Evolutionary conservation across 2,113 vertebrate species (phyloP), one percentile per base, ranked within the genome.

Genomic region (Sander lucioperca): DNA sequence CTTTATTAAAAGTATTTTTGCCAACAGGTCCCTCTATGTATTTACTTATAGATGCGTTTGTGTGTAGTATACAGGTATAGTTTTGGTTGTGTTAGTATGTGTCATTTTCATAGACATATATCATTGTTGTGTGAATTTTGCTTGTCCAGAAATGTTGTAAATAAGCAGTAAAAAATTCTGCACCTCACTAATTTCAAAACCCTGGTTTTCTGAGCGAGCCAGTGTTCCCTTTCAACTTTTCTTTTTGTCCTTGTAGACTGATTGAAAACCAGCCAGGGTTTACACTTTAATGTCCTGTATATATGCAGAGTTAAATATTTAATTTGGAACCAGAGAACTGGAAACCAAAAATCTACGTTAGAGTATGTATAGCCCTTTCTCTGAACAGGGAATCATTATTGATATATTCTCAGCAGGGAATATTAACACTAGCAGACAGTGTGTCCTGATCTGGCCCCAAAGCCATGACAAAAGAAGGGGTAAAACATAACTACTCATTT

Each of bases 301-400:
- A 84, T 89, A 92, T 91, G 90, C 84, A 88, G 76, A 82, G 79
- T 82, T 87, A 64, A 88, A 90, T 91, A 83, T 92, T 92, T 92
- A 47, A 91, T 90, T 89, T 78, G 84, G 23, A 81, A 36, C 48
- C 62, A 69, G 71, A 64, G 62, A 82, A 84, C 62, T 85, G 69
- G 86, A 87, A 77, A 33, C 16, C 10, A 30, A 57, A 63, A 69
- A 63, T 51, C 25, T 25, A 39, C 23, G 16, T 71, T 48, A 8
- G 50, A 64, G 50, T 47, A 65, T 23, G 43, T 47, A 27, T 16
- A 15, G 47, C n/a, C 7, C 6, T 47, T 71, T 53, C 58, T 36
- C 14, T 39, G n/a, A 45, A 47, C 65, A 53, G 25, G 18, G 19
- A 64, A 63, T 21, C 25, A 36, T 85, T 76, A 72, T 59, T 62